phyloP scores from a whole-genome alignment of 2,797 vertebrate species.

The Pachyuromys duprasi region DNA sequence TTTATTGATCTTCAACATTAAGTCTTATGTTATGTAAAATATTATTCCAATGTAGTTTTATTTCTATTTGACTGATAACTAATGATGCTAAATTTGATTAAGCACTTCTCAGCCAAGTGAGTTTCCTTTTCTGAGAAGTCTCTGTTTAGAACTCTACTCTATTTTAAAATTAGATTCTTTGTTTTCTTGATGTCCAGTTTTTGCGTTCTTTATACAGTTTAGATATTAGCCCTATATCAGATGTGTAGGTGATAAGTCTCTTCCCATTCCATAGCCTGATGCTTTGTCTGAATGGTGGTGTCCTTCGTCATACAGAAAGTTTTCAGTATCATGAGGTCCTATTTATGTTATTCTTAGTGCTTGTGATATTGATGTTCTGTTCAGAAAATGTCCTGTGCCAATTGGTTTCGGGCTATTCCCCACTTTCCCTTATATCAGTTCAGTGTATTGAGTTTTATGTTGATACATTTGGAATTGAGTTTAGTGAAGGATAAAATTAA shows the following conservation, averaged over 20 bases:
- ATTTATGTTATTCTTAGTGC: neutral
- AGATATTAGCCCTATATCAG: neutral
- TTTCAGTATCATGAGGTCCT: neutral
- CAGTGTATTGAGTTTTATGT: neutral
- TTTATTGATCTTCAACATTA: neutral
- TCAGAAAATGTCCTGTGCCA: neutral
- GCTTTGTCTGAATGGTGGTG: neutral
- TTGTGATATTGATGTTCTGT: neutral
- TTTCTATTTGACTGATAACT: neutral
- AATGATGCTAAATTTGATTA: neutral
- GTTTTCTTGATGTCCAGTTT: neutral
- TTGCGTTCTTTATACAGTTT: neutral
- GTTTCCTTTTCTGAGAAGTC: neutral
- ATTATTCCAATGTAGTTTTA: neutral
- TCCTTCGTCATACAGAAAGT: neutral
- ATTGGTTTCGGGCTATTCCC: neutral
- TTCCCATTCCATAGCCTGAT: neutral
- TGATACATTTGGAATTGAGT: neutral
- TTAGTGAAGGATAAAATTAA: too few species aligned
- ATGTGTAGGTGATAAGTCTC: neutral
- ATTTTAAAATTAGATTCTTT: neutral
- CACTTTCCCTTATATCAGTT: neutral
- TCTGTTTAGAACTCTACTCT: neutral
- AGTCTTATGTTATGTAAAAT: too few species aligned
- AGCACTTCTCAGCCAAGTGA: neutral